phyloP scores from a whole-genome alignment of 2,797 vertebrate genomes.

The Anguilla marmorata region DNA sequence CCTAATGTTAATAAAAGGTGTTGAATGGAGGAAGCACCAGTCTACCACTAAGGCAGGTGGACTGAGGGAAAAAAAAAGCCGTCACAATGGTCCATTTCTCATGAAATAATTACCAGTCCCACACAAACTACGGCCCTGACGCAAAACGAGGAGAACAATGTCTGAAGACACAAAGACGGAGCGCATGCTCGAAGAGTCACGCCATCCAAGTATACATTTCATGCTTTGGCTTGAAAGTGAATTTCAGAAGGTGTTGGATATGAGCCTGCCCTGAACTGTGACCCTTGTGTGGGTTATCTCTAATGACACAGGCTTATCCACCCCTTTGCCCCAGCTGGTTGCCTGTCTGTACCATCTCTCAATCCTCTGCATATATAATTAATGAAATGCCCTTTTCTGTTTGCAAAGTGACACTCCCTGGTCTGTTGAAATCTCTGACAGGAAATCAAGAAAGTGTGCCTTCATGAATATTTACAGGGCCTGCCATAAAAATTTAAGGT shows the following conservation, averaged over 20 bases:
- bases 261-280: conserved; percentile 36
- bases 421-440: conserved; percentile 50
- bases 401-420: conserved; percentile 28
- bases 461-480: conserved; percentile 72
- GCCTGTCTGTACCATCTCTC: conserved; percentile 41
- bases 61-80: background rate
- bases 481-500: conserved; percentile 53
- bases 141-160: background rate
- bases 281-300: conserved; percentile 47
- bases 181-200: background rate
- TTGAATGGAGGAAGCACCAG: background rate
- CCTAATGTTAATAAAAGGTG: background rate
- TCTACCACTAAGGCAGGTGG: background rate
- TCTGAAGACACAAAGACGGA: conserved; percentile 15
- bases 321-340: conserved; percentile 1
- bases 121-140: background rate
- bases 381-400: conserved; percentile 47
- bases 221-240: conserved; percentile 26
- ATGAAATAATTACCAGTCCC: background rate
- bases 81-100: background rate
- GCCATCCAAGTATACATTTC: background rate
- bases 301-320: conserved; percentile 16
- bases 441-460: conserved; percentile 59
- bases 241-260: conserved; percentile 17
- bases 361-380: conserved; percentile 59